These are phyloP conservation scores for Apodemia hepburni DNA, from an alignment of 2,888 invertebrate species.

Conservation along the genomic window DNA sequence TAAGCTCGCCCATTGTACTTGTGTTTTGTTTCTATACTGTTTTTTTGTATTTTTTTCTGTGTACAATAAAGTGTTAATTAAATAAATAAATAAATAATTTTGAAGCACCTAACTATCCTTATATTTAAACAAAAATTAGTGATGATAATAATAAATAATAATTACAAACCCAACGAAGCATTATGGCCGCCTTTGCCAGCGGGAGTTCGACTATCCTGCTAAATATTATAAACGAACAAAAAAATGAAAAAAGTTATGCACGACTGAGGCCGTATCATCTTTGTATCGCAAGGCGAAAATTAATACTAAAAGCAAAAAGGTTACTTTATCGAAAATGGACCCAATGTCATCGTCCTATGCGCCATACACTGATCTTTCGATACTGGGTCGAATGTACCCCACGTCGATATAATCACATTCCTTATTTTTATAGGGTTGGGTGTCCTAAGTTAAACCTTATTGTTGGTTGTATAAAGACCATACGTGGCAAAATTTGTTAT, in stretches of 20 bases:
- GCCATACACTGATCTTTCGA: conserved; percentile 51
- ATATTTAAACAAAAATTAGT: conserved; percentile 1
- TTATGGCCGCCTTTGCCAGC: conserved; percentile 26
- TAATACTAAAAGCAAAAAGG: conserved; percentile 58
- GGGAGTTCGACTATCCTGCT: conserved; percentile 23
- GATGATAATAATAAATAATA: conserved; percentile 8
- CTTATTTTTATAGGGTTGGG: conserved; percentile 20
- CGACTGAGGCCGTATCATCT: conserved; percentile 40
- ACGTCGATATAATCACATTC: conserved; percentile 42
- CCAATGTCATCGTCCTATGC: conserved; percentile 65
- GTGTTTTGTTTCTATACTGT: too few relatives aligned
- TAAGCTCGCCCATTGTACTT: too few relatives aligned
- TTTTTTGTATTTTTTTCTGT: too few relatives aligned
- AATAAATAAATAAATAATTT: too few relatives aligned
- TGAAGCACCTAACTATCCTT: background rate
- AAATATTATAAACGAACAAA: conserved; percentile 27
- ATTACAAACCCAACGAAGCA: conserved; percentile 22
- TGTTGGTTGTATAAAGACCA: conserved; percentile 17
- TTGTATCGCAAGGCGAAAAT: conserved; percentile 61
- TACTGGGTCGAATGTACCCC: conserved; percentile 39
- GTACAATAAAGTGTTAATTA: too few relatives aligned
- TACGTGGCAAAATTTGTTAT: conserved; percentile 27
- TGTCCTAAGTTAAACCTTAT: conserved; percentile 26
- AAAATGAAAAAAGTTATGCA: conserved; percentile 32
- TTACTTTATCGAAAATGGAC: conserved; percentile 62